Evolutionary conservation across 2,797 vertebrate species (phyloP).

Genomic region (Echiichthys vipera): DNA sequence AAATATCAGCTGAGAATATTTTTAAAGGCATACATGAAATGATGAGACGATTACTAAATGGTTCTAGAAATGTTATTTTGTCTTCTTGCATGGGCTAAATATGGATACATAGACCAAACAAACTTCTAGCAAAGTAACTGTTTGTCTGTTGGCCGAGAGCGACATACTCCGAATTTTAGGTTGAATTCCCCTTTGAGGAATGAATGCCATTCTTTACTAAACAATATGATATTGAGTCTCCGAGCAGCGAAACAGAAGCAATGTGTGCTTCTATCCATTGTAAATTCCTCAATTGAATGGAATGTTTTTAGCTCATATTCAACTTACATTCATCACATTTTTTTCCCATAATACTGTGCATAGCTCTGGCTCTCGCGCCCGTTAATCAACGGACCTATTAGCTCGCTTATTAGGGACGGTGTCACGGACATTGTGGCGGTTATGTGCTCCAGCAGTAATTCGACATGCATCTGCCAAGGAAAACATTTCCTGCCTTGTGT

Average conservation of each 20-base stretch:
- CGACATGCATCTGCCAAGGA: conserved; percentile 81
- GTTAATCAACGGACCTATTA: conserved; percentile 73
- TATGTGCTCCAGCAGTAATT: conserved; percentile 74
- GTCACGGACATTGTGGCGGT: conserved; percentile 69
- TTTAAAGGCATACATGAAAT: conserved; percentile 57
- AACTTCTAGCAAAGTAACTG: conserved; percentile 31
- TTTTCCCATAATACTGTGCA: conserved; percentile 68
- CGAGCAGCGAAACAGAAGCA: conserved; percentile 51
- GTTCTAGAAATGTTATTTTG: conserved; percentile 53
- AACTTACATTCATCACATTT: conserved; percentile 65
- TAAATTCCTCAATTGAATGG: conserved; percentile 67
- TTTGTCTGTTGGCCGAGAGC: conserved; percentile 21
- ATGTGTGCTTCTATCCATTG: conserved; percentile 62
- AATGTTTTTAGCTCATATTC: conserved; percentile 66
- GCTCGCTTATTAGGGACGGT: conserved; percentile 72
- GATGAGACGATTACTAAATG: conserved; percentile 31
- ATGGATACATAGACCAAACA: conserved; percentile 71
- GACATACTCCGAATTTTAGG: conserved; percentile 67
- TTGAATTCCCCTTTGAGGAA: conserved; percentile 64
- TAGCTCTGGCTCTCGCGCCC: conserved; percentile 43
- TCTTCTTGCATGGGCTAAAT: conserved; percentile 53
- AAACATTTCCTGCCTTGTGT: conserved; percentile 83
- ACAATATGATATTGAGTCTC: conserved; percentile 74
- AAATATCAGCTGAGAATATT: conserved; percentile 68
- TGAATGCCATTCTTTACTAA: conserved; percentile 66